Conservation (phyloP, 2,113 vertebrate species). For the Cryptomyrus ogoouensis region DNA sequence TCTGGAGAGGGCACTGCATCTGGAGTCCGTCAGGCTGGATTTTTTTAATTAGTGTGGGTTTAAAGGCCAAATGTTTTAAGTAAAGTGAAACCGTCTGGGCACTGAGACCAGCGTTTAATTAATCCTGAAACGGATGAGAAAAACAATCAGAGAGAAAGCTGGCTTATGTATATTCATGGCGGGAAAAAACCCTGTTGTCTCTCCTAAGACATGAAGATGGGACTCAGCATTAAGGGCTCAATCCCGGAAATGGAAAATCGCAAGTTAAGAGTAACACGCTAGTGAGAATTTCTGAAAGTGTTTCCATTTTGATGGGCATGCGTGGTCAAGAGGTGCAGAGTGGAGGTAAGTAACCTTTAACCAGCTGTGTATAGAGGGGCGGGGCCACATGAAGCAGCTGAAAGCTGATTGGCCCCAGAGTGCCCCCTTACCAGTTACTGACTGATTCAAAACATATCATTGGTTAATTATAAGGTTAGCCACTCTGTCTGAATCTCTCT, state of each 20-base stretch:
- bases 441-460: neutral
- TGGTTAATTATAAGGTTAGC: neutral
- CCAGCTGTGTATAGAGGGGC: neutral
- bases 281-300: conserved; percentile 35
- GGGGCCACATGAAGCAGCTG: neutral
- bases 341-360: neutral
- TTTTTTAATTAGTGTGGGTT: conserved; percentile 63
- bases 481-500: neutral
- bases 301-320: conserved; percentile 40
- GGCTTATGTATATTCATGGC: conserved; percentile 64
- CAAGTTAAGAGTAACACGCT: conserved; percentile 25
- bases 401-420: neutral
- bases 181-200: conserved; percentile 24
- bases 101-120: conserved; percentile 66
- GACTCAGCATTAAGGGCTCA: conserved; percentile 51
- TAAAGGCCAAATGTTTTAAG: conserved; percentile 65
- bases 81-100: conserved; percentile 64
- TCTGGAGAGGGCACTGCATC: conserved; percentile 35
- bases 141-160: conserved; percentile 50
- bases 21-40: conserved; percentile 56
- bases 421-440: neutral
- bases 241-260: conserved; percentile 46
- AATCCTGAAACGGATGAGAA: conserved; percentile 66
- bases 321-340: conserved; percentile 33
- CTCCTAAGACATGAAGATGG: conserved; percentile 49